Base-by-base conservation (phyloP, 2,113 vertebrate species). In the Fulica atra region DNA sequence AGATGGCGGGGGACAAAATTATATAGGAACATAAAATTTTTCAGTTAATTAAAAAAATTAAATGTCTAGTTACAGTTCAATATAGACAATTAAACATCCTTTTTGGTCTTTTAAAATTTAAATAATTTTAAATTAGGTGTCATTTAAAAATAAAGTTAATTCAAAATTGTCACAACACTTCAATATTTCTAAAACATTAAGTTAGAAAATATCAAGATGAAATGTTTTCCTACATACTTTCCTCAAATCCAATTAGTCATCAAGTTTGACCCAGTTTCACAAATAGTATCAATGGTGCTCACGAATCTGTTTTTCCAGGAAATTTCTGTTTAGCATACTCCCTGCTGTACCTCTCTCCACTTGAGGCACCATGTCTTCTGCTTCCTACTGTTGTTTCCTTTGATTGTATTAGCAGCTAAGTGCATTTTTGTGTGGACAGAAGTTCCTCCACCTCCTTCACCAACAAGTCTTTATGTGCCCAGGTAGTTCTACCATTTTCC, bases 41-140 rank as follows among this genome's bases (percentile, higher is more conserved):
- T 77, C 46, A 73, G 59, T 88, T 88, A 88, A 77, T 53, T 80
- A 81, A 93, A 95, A 84, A 77, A 74, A 66, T 20, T 50, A 84
- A 78, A 54, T 60, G 25, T 80, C 29, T 65, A 89, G 23, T 35
- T 94, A 71, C 68, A 35, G 11, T 69, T 89, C 42, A 87, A 3
- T 0, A 0, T 17, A 79, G 24, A 26, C 2, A 92, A 73, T 92
- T 86, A 93, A 93, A 77, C 26, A 85, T n/a, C 61, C 17, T 91
- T 84, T 38, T 72, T 42, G 4, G 24, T 61, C 26, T 72, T 65
- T 63, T 29, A 40, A 76, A 85, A 53, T 81, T 42, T 53, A 60
- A 65, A 21, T 69, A 19, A 63, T 48, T 72, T 81, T 48, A 53
- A 63, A 73, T 68, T 54, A 71, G 13, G 6, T 50, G 31, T 61